A percentile compares a stretch with the other conserved stretches of the same genome.
Evolutionary conservation across 2,888 invertebrate genomes (phyloP).

Genomic region (Drosophila parthenogenetica): DNA sequence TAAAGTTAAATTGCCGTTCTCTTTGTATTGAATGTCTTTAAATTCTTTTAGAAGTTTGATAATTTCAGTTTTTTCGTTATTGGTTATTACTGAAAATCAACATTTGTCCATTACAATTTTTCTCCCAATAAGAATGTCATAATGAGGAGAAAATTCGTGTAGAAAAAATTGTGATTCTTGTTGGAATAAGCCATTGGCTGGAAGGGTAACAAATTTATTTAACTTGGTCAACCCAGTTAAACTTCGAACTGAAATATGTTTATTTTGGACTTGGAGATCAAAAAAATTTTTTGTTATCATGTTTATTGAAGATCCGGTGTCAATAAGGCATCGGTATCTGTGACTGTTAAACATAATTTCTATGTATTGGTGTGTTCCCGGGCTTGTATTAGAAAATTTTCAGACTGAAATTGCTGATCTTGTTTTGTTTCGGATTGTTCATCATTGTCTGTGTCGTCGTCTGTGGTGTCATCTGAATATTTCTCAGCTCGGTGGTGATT

Average conservation of each 20-base stretch:
- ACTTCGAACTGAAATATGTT: neutral
- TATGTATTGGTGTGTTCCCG: neutral
- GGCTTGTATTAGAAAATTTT: constrained; percentile 5
- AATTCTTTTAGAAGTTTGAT: no score
- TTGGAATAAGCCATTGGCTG: no score
- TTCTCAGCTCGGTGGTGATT: neutral
- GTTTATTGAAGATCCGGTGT: neutral
- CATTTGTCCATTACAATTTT: no score
- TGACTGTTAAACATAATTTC: neutral
- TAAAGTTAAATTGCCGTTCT: neutral
- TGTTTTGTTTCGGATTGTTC: neutral
- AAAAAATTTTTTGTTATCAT: no score
- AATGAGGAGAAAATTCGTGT: no score
- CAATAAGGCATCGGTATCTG: neutral
- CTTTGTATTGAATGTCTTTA: no score
- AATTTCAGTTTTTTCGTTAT: no score
- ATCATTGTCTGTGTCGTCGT: neutral
- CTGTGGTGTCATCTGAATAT: neutral
- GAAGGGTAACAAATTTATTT: no score
- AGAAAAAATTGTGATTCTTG: no score
- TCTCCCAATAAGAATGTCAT: no score
- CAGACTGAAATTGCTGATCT: neutral
- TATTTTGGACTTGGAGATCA: neutral
- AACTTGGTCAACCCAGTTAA: no score
- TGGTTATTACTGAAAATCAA: no score